Evolutionary conservation across 2,797 vertebrate species (phyloP), one percentile per base, ranked within the genome.

Genomic region (Mallotus villosus): DNA sequence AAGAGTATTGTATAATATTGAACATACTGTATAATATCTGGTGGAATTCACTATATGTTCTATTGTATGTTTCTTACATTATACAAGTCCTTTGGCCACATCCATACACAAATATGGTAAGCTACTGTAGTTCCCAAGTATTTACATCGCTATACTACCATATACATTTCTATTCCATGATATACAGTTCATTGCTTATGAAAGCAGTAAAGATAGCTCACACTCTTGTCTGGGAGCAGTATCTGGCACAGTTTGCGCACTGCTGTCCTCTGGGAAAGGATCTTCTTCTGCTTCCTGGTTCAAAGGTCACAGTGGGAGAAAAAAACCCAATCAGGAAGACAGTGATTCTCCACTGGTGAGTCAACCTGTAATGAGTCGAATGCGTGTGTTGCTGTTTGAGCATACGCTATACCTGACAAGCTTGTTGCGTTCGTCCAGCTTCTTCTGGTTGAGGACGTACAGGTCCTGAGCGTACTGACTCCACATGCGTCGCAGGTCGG

Each of bases 251-350:
- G 51, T 19, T 49, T 57, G 22, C 21, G 29, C 12, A 72, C 53
- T 0, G 29, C 41, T 29, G 29, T 5, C 34, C 32, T 65, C 57
- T 72, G 65, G 57, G 75, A 75, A 12, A 70, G 61, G 34, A 75
- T 25, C 16, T 24, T 70, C 41, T 72, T 63, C 66, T 72, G 60
- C 46, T 70, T 70, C 46, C 77, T 75, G 73, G 49, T 21, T 68
- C n/a, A 21, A 19, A 51, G 29, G 34, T 17, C 8, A 14, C 5
- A 51, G 7, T 34, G 49, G 57, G 6, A 25, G 21, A 34, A 21
- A 3, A 27, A 14, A 12, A 24, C 46, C 22, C 66, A 32, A 41
- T 6, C 46, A 2, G 46, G 46, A 51, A 51, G 41, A 46, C 7
- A 29, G 16, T n/a, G 17, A 6, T 5, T 9, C 3, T 32, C 51